Base-by-base conservation (phyloP, 2,797 vertebrate species). In the Coracias cyanogaster region DNA sequence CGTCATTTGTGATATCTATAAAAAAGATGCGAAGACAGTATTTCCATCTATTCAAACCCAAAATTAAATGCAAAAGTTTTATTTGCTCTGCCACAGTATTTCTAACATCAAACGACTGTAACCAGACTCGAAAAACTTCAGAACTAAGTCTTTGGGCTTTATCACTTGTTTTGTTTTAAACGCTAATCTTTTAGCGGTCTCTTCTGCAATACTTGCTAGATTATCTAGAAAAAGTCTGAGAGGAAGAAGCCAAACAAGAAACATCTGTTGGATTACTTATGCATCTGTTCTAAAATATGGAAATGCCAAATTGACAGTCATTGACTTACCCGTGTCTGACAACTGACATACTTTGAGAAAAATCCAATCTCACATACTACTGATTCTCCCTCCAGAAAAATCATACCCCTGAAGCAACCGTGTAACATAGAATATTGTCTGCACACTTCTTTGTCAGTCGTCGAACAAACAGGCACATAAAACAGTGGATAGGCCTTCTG, bases 1-100 rank as follows among this genome's bases (percentile, higher is more conserved):
- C 0, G 28, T 82, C 84, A 96, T 65, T 43, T 92, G 60, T 7
- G 87, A 81, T 10, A 97, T 12, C 97, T 97, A 19, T 11, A 69
- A 82, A 71, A 20, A 51, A 18, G 1, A 7, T 0, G 3, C 4
- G 41, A 43, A n/a, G 6, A 35, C 22, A 82, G 1, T 11, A 41
- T 16, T 48, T 11, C 16, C 15, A 62, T 24, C 19, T 55, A 39
- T 26, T 67, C 8, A 46, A 25, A 15, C 10, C 1, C 22, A 77
- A 79, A 82, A 66, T 17, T 3, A 10, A 85, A 74, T 3, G 7
- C 13, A 22, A 3, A 14, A 45, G 4, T 26, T 48, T 29, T 18
- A 60, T 49, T 82, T 7, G 31, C 3, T 9, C 24, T 52, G 5
- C 16, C 58, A 18, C 2, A 14, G 6, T 72, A 25, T 77, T 90